Evolutionary conservation across 2,797 vertebrate species (phyloP), one percentile per base, ranked within the genome.

Genomic region (Crenuchus spilurus): DNA sequence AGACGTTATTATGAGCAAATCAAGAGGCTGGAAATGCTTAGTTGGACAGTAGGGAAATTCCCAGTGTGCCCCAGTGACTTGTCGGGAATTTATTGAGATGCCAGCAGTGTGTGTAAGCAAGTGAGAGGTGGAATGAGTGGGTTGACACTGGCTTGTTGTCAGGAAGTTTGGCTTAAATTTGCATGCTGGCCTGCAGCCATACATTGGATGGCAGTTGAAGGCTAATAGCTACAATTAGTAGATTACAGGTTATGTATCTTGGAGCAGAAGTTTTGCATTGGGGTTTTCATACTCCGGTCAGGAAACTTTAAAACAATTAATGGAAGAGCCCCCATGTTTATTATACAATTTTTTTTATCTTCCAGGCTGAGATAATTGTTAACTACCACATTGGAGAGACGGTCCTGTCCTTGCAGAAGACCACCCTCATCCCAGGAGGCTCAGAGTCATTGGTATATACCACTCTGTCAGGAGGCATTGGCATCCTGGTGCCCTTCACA

Each of bases 341-440:
- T 16, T 61, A 18, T 9, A 14, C 26, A 30, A 57, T 26, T 26
- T 9, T 41, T 55, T 41, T 61, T 37, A 0, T n/a, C 14, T 88
- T 84, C 0, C 88, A 99, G 98, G 98, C 98, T 8, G 97, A 99
- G 78, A 93, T 99, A 63, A 94, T 99, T 10, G 91, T 99, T 85
- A 99, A 99, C 85, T 99, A 99, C 57, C 97, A 99, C 0, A 94
- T 99, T 0, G 98, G 97, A 41, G 97, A 99, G 86, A 98, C 97
- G 0, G 92, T 99, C 63, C 89, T 99, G 18, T 99, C 98, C 0
- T 91, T 99, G 5, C 98, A 99, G 92, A 99, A 98, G 89, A 99
- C 97, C 63, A 99, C 98, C 0, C 90, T 98, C 63, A 99, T 99
- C 74, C 97, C 98, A 0, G 97, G 98, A 77, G 97, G 98, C 18